Percentiles rank a stretch among this genome's conserved stretches.
phyloP scores from a whole-genome alignment of 2,888 invertebrate genomes.

The Trisateles emortualis region DNA sequence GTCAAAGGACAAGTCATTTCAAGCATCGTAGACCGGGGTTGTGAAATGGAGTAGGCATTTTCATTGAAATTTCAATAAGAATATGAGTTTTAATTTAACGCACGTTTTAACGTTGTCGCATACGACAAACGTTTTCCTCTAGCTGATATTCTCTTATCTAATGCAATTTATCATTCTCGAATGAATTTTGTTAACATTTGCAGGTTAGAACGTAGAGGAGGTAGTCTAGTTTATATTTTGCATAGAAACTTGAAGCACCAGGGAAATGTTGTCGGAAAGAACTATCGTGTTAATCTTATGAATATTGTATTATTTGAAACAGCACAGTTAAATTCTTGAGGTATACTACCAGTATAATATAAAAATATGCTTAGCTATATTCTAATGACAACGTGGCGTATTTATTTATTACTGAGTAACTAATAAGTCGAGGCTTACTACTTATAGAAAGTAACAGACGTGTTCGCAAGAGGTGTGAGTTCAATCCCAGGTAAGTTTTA shows the following conservation, averaged over 20 bases:
- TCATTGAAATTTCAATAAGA: constrained; percentile 29
- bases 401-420: too few species aligned
- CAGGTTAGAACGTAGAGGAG: not conserved
- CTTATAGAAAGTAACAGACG: too few species aligned
- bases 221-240: not conserved
- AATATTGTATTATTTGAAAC: not conserved
- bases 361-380: not conserved
- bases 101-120: not conserved
- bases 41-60: constrained; percentile 33
- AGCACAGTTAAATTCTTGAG: not conserved
- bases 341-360: not conserved
- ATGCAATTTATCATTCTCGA: constrained; percentile 5
- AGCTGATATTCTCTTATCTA: constrained; percentile 1
- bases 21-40: constrained; percentile 16
- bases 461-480: too few species aligned
- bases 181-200: constrained; percentile 3
- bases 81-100: constrained; percentile 25
- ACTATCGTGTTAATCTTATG: not conserved
- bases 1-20: constrained; percentile 37
- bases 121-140: not conserved
- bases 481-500: too few species aligned
- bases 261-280: constrained; percentile 1
- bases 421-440: too few species aligned
- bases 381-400: too few species aligned
- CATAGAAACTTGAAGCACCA: not conserved